A percentile compares a stretch with the other conserved stretches of the same genome.
Evolutionary conservation across 2,113 vertebrate genomes (phyloP).

Genomic region (Polypterus senegalus): DNA sequence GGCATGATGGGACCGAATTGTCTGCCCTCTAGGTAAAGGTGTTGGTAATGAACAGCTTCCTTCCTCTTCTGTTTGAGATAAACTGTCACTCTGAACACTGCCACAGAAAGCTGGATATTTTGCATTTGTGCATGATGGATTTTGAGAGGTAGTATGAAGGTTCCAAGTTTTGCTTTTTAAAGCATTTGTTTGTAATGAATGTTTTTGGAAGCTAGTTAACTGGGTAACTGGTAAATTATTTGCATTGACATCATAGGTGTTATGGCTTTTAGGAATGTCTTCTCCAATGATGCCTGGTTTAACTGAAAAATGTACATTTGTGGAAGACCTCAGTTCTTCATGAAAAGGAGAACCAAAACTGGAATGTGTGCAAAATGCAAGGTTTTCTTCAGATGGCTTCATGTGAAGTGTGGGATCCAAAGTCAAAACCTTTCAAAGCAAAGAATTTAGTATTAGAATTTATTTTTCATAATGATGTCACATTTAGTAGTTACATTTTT

Average conservation of each 20-base stretch:
- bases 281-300: constrained; percentile 67
- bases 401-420: constrained; percentile 55
- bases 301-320: constrained; percentile 36
- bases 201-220: constrained; percentile 30
- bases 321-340: constrained; percentile 21
- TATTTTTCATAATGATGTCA: not conserved
- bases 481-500: not conserved
- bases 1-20: constrained; percentile 29
- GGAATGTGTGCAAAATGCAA: constrained; percentile 39
- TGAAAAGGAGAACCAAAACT: constrained; percentile 38
- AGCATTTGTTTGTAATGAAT: constrained; percentile 25
- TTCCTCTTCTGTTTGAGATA: constrained; percentile 49
- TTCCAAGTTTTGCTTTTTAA: constrained; percentile 31
- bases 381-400: constrained; percentile 53
- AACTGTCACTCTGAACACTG: constrained; percentile 26
- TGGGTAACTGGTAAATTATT: constrained; percentile 45
- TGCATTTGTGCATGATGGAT: constrained; percentile 7
- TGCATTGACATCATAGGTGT: constrained; percentile 55
- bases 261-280: constrained; percentile 42
- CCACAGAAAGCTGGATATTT: constrained; percentile 25
- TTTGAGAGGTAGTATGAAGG: constrained; percentile 20
- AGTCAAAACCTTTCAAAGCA: constrained; percentile 53
- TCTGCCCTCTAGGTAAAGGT: constrained; percentile 35
- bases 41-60: constrained; percentile 43
- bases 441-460: constrained; percentile 8